Evolutionary conservation across 2,113 vertebrate genomes (phyloP).

Genomic region (Halichoerus grypus): DNA sequence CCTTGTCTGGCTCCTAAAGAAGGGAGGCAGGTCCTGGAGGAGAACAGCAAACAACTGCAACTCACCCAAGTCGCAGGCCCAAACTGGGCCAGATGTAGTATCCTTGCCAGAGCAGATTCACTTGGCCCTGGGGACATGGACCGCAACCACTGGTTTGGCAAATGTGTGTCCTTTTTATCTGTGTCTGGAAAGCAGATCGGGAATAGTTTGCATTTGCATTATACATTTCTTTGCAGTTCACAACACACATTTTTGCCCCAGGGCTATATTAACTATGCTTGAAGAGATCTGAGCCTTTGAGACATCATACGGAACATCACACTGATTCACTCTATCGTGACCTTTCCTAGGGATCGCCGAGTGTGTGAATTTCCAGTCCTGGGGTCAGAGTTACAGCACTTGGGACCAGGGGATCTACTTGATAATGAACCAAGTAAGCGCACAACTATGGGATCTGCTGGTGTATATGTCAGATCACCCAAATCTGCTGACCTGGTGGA

Average conservation of each 20-base stretch:
- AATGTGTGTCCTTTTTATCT: background rate
- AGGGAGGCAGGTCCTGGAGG: background rate
- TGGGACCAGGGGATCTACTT: background rate
- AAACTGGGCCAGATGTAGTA: background rate
- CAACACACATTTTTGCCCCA: background rate
- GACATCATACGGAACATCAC: no score
- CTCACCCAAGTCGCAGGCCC: background rate
- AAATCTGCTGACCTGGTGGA: background rate
- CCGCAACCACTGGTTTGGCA: background rate
- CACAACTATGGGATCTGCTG: background rate
- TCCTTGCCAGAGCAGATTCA: background rate
- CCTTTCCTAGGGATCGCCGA: background rate
- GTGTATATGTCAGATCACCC: no score
- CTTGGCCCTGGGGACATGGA: fast-evolving
- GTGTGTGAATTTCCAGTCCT: background rate
- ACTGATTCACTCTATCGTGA: no score
- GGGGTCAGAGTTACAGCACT: background rate
- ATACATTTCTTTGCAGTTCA: background rate
- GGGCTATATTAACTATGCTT: background rate
- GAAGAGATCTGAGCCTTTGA: background rate
- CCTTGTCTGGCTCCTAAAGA: background rate
- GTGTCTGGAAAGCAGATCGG: background rate
- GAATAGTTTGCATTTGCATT: background rate
- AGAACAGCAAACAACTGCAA: background rate
- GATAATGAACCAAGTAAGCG: background rate